Evolutionary conservation across 2,113 vertebrate species (phyloP), one percentile per base, ranked within the genome.

Genomic region (Equus quagga): DNA sequence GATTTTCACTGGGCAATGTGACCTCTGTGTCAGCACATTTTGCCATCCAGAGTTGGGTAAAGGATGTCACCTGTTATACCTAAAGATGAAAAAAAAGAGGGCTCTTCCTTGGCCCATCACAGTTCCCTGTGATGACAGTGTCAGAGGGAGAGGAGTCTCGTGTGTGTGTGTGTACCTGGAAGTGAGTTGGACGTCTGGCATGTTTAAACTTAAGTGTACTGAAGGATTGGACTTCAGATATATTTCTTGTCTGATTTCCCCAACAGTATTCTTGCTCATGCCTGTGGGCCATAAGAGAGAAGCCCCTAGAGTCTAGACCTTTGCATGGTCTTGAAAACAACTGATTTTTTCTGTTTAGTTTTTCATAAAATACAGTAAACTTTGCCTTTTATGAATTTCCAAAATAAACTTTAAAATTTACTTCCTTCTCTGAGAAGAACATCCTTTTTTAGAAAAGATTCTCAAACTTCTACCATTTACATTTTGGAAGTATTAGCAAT

Each of bases 401-500:
- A 96, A 87, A 90, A 28, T 85, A 31, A 95, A 56, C 54, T 94
- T 94, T 72, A 84, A 90, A 89, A 49, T 18, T 24, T 73, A 67
- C 36, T 65, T 91, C 18, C 11, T 0, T 44, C 31, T 64, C 44
- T 49, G 28, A 89, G 46, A 92, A 67, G 26, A 92, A 58, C 0
- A n/a, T 21, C 3, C 5, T 44, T 65, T 64, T 95, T 76, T 33
- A 49, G 67, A 41, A 83, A 97, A 86, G 44, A 70, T 92, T 3
- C 65, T 44, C 58, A 82, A 69, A 81, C 2, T 33, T 26, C n/a
- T 81, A 73, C 80, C 14, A 17, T 83, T 41, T 18, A 0, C 65
- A 36, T 65, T 93, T 95, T 89, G 58, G 58, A 88, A 84, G 24
- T 18, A 49, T 78, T 84, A 92, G n/a, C 72, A 96, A 90, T 76